Evolutionary conservation across 2,797 vertebrate genomes (phyloP), one percentile per base, ranked within the genome.

Genomic region (Valencia hispanica): DNA sequence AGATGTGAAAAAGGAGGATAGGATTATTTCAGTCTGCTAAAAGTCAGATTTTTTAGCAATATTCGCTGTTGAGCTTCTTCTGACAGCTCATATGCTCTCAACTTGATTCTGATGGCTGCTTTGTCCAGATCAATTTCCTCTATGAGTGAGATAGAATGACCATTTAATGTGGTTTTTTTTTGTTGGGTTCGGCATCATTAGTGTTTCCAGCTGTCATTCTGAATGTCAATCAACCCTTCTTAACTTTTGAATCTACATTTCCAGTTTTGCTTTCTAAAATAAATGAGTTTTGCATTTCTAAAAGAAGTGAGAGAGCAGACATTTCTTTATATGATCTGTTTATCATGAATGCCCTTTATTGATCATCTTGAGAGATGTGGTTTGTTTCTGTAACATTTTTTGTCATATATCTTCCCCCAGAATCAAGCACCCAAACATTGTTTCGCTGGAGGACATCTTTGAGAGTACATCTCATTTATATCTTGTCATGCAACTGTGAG

Each of bases 401-500:
- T 75, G 32, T 81, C 25, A 9, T 82, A 51, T 69, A 1, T 85
- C 66, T 79, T 53, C 55, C 70, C 57, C 68, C 82, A 99, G 98
- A 95, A 98, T 99, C 94, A 96, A 99, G 87, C 98, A 99, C 79
- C 94, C 97, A 79, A 99, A 99, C 87, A 99, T 99, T 0, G 97
- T 99, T 82, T 96, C 97, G 1, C 93, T 99, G 95, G 97, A 99
- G 88, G 98, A 99, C 90, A 99, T 99, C 92, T 99, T 98, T 6
- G 98, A 99, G 93, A 99, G 96, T 61, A 90, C 96, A 78, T 97
- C 97, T 70, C 98, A 99, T 87, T 96, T 99, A 75, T 99, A 99
- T 92, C 97, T 99, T 77, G 96, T 99, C 93, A 99, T 99, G 98
- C 97, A 99, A 91, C 95, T 99, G 98, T 99, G 91, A 98, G 98